These are phyloP conservation scores for Heteromormyrus szaboi DNA, from an alignment of 2,797 vertebrate genomes.

Conservation along the genomic window DNA sequence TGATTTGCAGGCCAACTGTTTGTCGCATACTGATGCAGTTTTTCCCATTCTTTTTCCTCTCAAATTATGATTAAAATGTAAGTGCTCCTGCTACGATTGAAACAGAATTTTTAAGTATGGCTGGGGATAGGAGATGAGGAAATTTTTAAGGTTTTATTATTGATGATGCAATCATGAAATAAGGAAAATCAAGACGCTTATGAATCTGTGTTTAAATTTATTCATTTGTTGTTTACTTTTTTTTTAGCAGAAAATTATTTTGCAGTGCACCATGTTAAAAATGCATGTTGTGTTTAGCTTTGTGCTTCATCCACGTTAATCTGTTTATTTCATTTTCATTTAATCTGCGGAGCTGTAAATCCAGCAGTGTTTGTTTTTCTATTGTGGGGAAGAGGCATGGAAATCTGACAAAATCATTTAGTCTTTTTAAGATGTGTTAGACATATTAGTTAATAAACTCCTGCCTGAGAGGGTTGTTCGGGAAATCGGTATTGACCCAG, in stretches of 20 bases:
- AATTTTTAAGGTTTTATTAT: background rate
- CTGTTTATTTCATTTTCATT: background rate
- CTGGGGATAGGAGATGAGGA: background rate
- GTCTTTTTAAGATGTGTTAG: background rate
- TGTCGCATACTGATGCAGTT: background rate
- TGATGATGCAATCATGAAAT: background rate
- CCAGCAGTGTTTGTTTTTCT: background rate
- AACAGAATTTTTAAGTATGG: background rate
- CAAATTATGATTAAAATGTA: background rate
- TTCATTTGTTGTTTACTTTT: background rate
- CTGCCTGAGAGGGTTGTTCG: background rate
- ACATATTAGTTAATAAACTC: slow-evolving; percentile 3
- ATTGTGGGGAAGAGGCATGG: background rate
- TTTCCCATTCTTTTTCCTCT: background rate
- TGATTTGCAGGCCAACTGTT: background rate
- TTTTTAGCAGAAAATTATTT: background rate
- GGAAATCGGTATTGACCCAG: slow-evolving; percentile 21
- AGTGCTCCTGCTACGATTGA: background rate
- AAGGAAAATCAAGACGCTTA: background rate
- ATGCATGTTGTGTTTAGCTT: background rate
- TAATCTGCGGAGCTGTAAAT: background rate
- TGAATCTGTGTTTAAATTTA: background rate
- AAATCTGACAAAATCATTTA: background rate
- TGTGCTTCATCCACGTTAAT: background rate
- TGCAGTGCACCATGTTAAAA: background rate